Percentiles rank a stretch among this genome's conserved stretches.
Conservation (phyloP, 2,113 vertebrate species). For the Ictalurus punctatus region DNA sequence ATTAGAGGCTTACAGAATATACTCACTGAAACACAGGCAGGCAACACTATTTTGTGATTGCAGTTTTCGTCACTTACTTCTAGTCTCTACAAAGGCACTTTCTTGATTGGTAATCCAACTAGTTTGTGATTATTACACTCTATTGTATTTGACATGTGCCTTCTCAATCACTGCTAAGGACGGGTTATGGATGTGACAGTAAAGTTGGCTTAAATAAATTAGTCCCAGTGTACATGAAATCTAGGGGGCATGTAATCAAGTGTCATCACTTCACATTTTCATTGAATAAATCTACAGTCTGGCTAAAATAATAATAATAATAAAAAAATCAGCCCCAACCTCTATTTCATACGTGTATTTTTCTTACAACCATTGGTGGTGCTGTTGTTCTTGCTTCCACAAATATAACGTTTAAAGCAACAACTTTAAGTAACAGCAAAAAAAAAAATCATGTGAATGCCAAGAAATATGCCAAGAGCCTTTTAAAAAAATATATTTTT, state of each 20-base stretch:
- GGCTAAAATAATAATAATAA: not conserved
- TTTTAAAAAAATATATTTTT: not conserved
- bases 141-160: not conserved
- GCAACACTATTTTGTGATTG: not conserved
- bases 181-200: not conserved
- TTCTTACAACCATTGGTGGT: not conserved
- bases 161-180: not conserved
- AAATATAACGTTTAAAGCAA: not conserved
- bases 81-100: not conserved
- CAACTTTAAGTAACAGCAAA: not conserved
- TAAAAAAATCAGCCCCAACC: not conserved
- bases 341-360: not conserved
- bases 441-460: not conserved
- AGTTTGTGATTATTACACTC: not conserved
- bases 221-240: not conserved
- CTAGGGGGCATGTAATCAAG: not conserved
- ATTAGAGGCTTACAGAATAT: not conserved
- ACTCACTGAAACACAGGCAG: not conserved
- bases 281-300: not conserved
- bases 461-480: not conserved
- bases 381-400: not conserved
- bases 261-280: too few species aligned
- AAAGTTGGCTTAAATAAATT: not conserved
- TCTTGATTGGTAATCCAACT: not conserved
- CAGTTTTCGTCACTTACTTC: not conserved